Evolutionary conservation across 2,113 vertebrate species (phyloP).

Genomic region (Actenoides hombroni): DNA sequence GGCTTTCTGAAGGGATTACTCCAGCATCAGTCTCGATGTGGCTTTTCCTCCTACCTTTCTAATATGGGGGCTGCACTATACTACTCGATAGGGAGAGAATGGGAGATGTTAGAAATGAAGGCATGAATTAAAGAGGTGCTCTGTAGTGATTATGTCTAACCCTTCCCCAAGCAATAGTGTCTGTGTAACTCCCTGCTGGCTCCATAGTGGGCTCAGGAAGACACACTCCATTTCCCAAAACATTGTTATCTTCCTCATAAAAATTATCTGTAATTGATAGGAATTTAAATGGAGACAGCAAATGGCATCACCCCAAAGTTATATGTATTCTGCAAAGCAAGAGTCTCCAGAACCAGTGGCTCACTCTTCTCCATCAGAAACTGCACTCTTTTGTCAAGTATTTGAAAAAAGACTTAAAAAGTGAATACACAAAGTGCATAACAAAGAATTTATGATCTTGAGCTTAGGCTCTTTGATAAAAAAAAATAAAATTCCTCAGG

Average conservation of each 20-base stretch:
- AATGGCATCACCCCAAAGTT: not conserved
- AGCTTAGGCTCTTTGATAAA: not conserved
- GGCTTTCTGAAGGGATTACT: not conserved
- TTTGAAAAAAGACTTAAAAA: not conserved
- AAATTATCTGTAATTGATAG: not conserved
- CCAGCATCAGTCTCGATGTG: not conserved
- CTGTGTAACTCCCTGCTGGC: not conserved
- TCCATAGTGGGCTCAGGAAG: not conserved
- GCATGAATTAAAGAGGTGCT: not conserved
- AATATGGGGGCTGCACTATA: fast-evolving
- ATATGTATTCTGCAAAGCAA: not conserved
- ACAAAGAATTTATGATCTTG: not conserved
- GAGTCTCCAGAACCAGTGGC: not conserved
- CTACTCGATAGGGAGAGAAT: not conserved
- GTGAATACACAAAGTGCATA: not conserved
- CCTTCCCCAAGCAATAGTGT: not conserved
- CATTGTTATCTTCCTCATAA: not conserved
- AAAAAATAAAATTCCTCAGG: not conserved
- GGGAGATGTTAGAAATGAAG: not conserved
- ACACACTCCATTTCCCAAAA: not conserved
- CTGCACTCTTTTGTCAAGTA: not conserved
- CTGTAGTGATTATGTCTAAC: not conserved
- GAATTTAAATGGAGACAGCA: not conserved
- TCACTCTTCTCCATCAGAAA: not conserved
- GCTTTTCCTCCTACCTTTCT: not conserved